These are phyloP conservation scores for Delphinus delphis DNA, from an alignment of 2,113 vertebrate genomes.

Conservation along the genomic window DNA sequence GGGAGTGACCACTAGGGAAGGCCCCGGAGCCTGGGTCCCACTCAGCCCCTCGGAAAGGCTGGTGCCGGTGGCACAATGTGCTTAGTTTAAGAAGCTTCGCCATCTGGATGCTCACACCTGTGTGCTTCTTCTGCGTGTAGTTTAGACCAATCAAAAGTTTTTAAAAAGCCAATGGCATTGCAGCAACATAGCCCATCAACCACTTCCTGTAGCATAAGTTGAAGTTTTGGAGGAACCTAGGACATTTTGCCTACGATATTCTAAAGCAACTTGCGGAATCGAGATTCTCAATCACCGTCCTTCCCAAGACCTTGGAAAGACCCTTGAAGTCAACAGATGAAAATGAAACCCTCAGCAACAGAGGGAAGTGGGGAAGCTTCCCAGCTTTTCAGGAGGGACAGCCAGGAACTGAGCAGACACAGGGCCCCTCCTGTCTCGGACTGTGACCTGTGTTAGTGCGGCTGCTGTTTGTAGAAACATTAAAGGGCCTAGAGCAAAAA, in stretches of 20 bases:
- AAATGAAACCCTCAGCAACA: not conserved
- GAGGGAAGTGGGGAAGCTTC: not conserved
- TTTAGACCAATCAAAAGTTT: rapidly evolving
- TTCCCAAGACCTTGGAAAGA: constrained; percentile 23
- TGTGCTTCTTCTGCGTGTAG: rapidly evolving
- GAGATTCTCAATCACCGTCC: not conserved
- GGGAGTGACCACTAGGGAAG: not conserved
- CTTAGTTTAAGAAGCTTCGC: rapidly evolving
- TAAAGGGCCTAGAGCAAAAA: constrained; percentile 61
- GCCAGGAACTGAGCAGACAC: not conserved
- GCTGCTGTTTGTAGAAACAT: constrained; percentile 74
- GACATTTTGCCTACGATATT: not conserved
- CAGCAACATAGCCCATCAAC: too few species aligned
- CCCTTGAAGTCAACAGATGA: not conserved
- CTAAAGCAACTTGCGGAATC: not conserved
- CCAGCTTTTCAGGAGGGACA: not conserved
- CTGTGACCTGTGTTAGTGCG: not conserved
- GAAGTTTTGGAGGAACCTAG: not conserved
- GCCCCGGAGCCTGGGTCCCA: not conserved
- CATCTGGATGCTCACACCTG: rapidly evolving
- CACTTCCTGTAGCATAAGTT: rapidly evolving
- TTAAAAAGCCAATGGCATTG: too few species aligned
- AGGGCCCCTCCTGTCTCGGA: not conserved
- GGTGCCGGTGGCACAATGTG: rapidly evolving
- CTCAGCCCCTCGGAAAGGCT: rapidly evolving